These are phyloP conservation scores for Xanthorhoe designata DNA, from an alignment of 2,888 invertebrate genomes.

Conservation along the genomic window DNA sequence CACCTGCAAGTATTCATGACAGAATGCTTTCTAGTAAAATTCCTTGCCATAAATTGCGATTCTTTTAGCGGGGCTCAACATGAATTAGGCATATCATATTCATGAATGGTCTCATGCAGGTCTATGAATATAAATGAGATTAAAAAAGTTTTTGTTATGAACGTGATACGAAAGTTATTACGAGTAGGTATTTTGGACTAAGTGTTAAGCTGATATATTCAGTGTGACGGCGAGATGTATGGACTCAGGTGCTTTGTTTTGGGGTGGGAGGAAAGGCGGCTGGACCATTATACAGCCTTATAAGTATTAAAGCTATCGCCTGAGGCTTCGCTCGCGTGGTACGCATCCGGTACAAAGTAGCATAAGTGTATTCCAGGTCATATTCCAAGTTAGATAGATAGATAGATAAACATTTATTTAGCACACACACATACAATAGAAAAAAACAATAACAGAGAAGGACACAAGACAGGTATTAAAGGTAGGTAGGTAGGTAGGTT, in stretches of 20 bases:
- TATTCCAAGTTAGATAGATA: no score
- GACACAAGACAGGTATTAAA: no score
- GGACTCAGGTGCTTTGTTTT: neutral
- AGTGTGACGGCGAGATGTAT: neutral
- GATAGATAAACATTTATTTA: no score
- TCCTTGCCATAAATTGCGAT: slow-evolving; percentile 38
- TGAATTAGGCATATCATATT: slow-evolving; percentile 54
- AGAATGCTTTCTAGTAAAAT: slow-evolving; percentile 35
- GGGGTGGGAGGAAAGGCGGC: neutral
- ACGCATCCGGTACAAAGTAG: no score
- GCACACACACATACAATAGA: no score
- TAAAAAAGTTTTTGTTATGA: slow-evolving; percentile 61
- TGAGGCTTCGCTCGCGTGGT: no score
- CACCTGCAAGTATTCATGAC: slow-evolving; percentile 29
- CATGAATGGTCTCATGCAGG: slow-evolving; percentile 54
- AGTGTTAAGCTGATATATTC: neutral
- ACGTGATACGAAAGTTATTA: slow-evolving; percentile 44
- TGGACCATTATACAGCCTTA: neutral
- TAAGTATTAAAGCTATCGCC: no score
- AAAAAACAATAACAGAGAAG: no score
- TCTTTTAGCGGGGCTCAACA: slow-evolving; percentile 39
- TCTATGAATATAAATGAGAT: slow-evolving; percentile 66
- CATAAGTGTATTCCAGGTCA: no score
- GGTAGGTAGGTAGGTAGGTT: no score
- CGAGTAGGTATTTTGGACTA: neutral